phyloP scores from a whole-genome alignment of 2,113 vertebrate genomes.

The Platichthys stellatus region DNA sequence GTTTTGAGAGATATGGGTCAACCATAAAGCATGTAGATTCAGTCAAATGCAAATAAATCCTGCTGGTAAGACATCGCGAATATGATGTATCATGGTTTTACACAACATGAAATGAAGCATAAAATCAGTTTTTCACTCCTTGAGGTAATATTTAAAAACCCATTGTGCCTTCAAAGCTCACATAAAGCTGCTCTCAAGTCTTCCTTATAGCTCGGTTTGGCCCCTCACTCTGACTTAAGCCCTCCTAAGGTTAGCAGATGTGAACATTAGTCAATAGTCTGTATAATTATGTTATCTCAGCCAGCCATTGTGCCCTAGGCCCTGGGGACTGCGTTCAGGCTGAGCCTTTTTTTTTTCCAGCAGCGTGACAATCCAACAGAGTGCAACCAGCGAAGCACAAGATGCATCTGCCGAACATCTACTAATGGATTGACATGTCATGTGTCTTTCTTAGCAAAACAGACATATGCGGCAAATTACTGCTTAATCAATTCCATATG shows the following conservation, averaged over 20 bases:
- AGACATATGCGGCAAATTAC: conserved; percentile 23
- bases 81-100: not conserved
- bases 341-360: conserved; percentile 16
- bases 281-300: conserved; percentile 59
- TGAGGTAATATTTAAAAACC: not conserved
- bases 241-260: conserved; percentile 58
- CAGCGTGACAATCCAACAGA: conserved; percentile 47
- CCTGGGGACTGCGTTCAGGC: conserved; percentile 14
- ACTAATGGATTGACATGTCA: conserved; percentile 33
- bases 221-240: conserved; percentile 24
- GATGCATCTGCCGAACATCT: conserved; percentile 26
- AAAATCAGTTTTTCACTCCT: not conserved
- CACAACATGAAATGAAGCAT: not conserved
- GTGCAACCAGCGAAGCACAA: conserved; percentile 36
- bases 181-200: conserved; percentile 18
- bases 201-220: not conserved
- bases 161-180: not conserved
- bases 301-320: conserved; percentile 41
- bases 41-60: not conserved
- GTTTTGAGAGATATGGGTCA: conserved; percentile 3
- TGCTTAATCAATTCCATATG: conserved; percentile 27
- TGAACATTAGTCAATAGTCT: conserved; percentile 66
- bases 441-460: conserved; percentile 13
- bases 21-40: not conserved
- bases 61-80: conserved; percentile 7